A percentile compares a stretch with the other conserved stretches of the same genome.
phyloP scores from a whole-genome alignment of 2,888 invertebrate species.

The Laspeyria flexula region DNA sequence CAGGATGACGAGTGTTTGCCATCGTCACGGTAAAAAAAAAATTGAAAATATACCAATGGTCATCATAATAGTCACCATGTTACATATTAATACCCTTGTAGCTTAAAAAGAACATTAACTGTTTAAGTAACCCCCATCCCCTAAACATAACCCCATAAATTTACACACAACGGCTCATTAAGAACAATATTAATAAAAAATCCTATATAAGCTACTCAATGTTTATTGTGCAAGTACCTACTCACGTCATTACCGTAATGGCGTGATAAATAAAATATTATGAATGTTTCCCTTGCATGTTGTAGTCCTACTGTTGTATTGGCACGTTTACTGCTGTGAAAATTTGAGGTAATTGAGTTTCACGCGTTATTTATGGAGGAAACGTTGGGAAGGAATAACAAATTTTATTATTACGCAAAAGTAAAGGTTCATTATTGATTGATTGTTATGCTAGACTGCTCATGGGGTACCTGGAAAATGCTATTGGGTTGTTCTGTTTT shows the following conservation, averaged over 20 bases:
- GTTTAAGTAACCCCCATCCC: too few species aligned
- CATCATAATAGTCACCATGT: too few species aligned
- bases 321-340: not conserved
- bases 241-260: slow-evolving; percentile 21
- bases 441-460: too few species aligned
- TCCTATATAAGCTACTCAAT: not conserved
- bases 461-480: too few species aligned
- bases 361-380: not conserved
- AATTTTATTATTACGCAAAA: not conserved
- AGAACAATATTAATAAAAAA: slow-evolving; percentile 3
- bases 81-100: too few species aligned
- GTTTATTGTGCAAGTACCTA: slow-evolving; percentile 6
- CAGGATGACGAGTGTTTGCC: too few species aligned
- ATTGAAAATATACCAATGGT: too few species aligned
- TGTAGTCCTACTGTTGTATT: slow-evolving; percentile 8
- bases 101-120: too few species aligned
- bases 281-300: slow-evolving; percentile 35
- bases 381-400: not conserved
- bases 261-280: slow-evolving; percentile 27
- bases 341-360: not conserved
- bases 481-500: too few species aligned
- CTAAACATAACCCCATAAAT: slow-evolving; percentile 6
- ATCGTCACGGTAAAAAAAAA: too few species aligned
- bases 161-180: slow-evolving; percentile 18
- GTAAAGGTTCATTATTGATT: too few species aligned